These are phyloP conservation scores for Trichopria drosophilae DNA, from an alignment of 2,888 invertebrate species.

Conservation along the genomic window DNA sequence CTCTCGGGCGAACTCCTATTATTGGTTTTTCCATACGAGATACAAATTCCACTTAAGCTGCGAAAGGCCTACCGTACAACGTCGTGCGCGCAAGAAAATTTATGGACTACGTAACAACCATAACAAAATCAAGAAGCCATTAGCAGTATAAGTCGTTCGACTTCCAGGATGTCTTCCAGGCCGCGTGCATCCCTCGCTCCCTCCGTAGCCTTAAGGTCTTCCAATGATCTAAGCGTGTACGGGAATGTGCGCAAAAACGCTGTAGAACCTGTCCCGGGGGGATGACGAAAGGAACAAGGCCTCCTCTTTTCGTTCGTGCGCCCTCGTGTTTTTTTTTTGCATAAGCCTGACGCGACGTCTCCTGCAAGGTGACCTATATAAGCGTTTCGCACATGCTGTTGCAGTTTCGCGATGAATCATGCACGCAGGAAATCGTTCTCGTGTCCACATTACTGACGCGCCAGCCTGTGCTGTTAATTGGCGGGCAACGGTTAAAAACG, in stretches of 20 bases:
- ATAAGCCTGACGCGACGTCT: conserved; percentile 21
- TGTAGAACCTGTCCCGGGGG: background rate
- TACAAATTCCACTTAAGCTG: too few species aligned
- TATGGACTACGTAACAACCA: too few species aligned
- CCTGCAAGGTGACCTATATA: conserved; percentile 36
- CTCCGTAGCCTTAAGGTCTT: too few species aligned
- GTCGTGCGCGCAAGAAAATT: too few species aligned
- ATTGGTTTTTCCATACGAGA: too few species aligned
- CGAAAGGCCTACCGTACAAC: too few species aligned
- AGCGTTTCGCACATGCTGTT: conserved; percentile 11
- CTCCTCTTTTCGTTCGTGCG: conserved; percentile 26
- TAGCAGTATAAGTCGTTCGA: too few species aligned
- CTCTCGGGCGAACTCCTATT: too few species aligned
- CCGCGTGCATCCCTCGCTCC: too few species aligned
- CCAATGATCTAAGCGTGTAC: conserved; percentile 17
- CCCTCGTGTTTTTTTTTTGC: conserved; percentile 32
- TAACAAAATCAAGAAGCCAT: too few species aligned
- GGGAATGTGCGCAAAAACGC: conserved; percentile 22
- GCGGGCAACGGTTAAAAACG: background rate
- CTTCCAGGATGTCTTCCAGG: too few species aligned
- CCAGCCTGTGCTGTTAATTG: too few species aligned
- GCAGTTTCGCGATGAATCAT: conserved; percentile 17
- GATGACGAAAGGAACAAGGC: conserved; percentile 19
- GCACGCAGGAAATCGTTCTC: conserved; percentile 27
- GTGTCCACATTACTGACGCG: conserved; percentile 11